Evolutionary conservation across 2,113 vertebrate species (phyloP).

Genomic region (Nerophis ophidion): DNA sequence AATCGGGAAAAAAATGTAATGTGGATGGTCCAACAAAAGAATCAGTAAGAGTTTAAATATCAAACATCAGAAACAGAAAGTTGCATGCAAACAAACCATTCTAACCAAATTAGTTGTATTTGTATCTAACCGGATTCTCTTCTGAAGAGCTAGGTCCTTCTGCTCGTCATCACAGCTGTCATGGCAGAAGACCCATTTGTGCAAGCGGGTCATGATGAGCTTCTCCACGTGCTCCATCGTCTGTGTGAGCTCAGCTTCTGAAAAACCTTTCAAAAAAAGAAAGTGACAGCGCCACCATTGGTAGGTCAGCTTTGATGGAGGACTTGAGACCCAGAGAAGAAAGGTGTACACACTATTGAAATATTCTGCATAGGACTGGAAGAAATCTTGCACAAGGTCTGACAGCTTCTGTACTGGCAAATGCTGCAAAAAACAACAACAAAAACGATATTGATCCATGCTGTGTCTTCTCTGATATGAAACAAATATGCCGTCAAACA

Average conservation of each 20-base stretch:
- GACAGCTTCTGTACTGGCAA: slow-evolving; percentile 71
- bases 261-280: slow-evolving; percentile 52
- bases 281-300: background rate
- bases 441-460: background rate
- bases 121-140: slow-evolving; percentile 65
- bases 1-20: background rate
- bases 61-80: background rate
- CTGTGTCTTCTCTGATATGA: background rate
- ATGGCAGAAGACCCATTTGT: slow-evolving; percentile 77
- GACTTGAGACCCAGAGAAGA: background rate
- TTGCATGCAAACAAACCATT: background rate
- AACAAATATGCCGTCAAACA: background rate
- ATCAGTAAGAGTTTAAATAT: background rate
- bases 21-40: background rate
- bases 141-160: slow-evolving; percentile 72
- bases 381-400: slow-evolving; percentile 75
- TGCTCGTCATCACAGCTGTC: slow-evolving; percentile 76
- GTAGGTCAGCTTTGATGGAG: background rate
- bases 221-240: slow-evolving; percentile 78
- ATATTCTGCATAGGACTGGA: slow-evolving; percentile 65
- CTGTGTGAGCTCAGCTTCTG: slow-evolving; percentile 62
- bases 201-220: slow-evolving; percentile 75
- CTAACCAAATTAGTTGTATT: background rate
- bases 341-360: slow-evolving; percentile 63
- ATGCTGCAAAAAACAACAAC: slow-evolving; percentile 45